These are phyloP conservation scores for Zygaena filipendulae DNA, from an alignment of 2,888 invertebrate genomes.

Conservation along the genomic window DNA sequence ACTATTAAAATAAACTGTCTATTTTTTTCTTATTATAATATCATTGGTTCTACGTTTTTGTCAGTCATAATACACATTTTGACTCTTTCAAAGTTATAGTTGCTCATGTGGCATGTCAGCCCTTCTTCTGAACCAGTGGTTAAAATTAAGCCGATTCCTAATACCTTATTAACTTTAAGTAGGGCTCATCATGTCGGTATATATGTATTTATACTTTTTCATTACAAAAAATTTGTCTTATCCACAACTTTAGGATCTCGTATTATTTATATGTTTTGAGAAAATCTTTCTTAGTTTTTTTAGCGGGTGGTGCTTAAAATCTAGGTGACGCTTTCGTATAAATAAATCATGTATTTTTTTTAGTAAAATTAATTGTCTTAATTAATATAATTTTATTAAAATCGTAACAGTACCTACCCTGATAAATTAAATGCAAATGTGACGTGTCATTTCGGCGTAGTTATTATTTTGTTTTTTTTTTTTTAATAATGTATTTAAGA, in stretches of 20 bases:
- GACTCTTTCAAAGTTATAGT: too few relatives aligned
- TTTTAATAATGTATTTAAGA: slow-evolving; percentile 28
- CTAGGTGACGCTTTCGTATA: slow-evolving; percentile 21
- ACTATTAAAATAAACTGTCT: too few relatives aligned
- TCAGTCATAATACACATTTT: too few relatives aligned
- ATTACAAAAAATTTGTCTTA: slow-evolving; percentile 29
- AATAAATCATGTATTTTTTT: too few relatives aligned
- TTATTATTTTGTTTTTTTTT: slow-evolving; percentile 28
- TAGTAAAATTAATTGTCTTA: too few relatives aligned
- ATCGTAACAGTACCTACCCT: slow-evolving; percentile 44
- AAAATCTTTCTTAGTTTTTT: slow-evolving; percentile 24
- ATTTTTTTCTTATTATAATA: too few relatives aligned
- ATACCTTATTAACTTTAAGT: slow-evolving; percentile 43
- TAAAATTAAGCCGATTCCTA: too few relatives aligned
- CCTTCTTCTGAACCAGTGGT: too few relatives aligned
- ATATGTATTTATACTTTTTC: slow-evolving; percentile 28
- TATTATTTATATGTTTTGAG: slow-evolving; percentile 31
- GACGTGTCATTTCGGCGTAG: slow-evolving; percentile 55
- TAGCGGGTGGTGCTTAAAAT: slow-evolving; percentile 61
- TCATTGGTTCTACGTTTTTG: too few relatives aligned
- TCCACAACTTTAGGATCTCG: slow-evolving; percentile 45
- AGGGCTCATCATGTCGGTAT: slow-evolving; percentile 39
- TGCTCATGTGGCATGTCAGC: too few relatives aligned
- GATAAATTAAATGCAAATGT: slow-evolving; percentile 29
- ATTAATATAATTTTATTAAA: slow-evolving; percentile 22